These are phyloP conservation scores for Sterna hirundo DNA, from an alignment of 2,113 vertebrate genomes.

Conservation along the genomic window DNA sequence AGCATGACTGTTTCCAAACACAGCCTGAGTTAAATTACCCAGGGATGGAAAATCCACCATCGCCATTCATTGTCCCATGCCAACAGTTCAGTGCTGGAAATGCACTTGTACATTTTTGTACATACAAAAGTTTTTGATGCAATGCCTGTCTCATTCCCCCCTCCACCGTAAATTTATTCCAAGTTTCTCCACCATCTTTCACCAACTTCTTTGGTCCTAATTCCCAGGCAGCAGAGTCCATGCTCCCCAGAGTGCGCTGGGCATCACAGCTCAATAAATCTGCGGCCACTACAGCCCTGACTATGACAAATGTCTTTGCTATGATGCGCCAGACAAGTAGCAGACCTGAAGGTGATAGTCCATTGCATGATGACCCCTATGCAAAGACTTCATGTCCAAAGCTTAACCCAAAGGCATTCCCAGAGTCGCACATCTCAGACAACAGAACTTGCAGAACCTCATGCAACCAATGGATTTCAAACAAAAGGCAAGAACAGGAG, in stretches of 20 bases:
- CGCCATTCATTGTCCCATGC: not conserved
- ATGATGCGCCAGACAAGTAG: not conserved
- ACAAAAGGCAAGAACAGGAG: not conserved
- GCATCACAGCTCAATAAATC: conserved; percentile 40
- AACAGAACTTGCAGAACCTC: not conserved
- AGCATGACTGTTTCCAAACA: not conserved
- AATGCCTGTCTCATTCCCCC: not conserved
- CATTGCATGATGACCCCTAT: not conserved
- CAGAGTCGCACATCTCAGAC: not conserved
- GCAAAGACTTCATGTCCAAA: conserved; percentile 20
- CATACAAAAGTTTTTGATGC: not conserved
- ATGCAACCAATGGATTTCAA: not conserved
- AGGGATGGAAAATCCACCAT: not conserved
- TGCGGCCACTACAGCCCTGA: not conserved
- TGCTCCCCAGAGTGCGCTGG: not conserved
- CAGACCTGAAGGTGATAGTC: conserved; percentile 33
- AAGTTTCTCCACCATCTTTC: not conserved
- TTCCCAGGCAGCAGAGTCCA: not conserved
- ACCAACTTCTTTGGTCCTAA: not conserved
- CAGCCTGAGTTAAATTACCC: not conserved
- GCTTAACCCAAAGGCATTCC: conserved; percentile 24
- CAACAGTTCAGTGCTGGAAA: not conserved
- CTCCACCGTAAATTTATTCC: not conserved
- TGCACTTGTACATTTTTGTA: not conserved
- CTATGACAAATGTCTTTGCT: conserved; percentile 29